Base-by-base conservation (phyloP, 2,797 vertebrate genomes). In the Etheostoma perlongum region DNA sequence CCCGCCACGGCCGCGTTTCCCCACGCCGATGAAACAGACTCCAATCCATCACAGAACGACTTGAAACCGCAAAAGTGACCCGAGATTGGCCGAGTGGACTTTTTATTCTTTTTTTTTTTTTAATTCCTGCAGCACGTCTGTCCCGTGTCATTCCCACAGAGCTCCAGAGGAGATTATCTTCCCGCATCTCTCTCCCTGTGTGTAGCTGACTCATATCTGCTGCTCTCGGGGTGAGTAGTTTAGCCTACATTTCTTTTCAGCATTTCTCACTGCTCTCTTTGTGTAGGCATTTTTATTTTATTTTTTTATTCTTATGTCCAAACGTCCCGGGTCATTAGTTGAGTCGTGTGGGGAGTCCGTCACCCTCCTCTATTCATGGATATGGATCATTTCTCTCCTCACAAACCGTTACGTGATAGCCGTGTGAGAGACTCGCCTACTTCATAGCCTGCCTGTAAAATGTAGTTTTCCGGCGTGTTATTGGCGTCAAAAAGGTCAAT, bases 211-310 rank as follows among this genome's bases (percentile, higher is more conserved):
- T 90, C 89, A 74, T 76, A 78, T 68, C 11, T 11, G 70, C 85
- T 75, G 77, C 82, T 53, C 65, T 76, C 78, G 66, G 75, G 92
- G 93, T 94, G 82, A 94, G 93, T 40, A 40, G 36, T 0, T 2
- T 40, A 40, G 10, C 8, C 9, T 92, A 69, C 64, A 8, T 85
- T 13, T 72, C 14, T 67, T 58, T 44, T 53, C 2, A 16, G 10
- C 11, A 6, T 52, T 44, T 10, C 42, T 9, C 47, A 21, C 47
- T 48, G 15, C 6, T 58, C 2, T 16, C 16, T 57, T 30, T 11
- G 14, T 11, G 2, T 14, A 58, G 13, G 2, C 2, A 11, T 49
- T 0, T 65, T 40, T 47, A 49, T 84, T 7, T 33, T 1, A 33
- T 7, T 40, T 40, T 40, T 40, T 4, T 12, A 11, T 40, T 11